Conservation (phyloP, 2,888 invertebrate genomes). For the Synanthedon myopaeformis region DNA sequence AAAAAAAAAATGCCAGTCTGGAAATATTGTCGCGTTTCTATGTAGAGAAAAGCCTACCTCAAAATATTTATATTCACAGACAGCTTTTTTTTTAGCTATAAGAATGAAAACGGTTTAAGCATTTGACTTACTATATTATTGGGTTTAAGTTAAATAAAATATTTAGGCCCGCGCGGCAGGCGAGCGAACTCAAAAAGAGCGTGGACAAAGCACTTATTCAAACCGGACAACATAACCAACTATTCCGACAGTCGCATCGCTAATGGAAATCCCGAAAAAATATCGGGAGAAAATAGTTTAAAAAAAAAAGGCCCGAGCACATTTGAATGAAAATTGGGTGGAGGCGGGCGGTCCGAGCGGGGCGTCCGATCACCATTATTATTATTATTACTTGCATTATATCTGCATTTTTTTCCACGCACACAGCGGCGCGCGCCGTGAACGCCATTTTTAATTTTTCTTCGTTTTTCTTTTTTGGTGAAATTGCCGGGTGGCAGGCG, state of each 20-base stretch:
- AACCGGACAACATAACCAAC: conserved; percentile 34
- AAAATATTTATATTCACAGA: too few relatives aligned
- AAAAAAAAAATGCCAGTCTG: too few relatives aligned
- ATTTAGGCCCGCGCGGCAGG: conserved; percentile 16
- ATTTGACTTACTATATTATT: too few relatives aligned
- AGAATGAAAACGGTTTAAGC: conserved; percentile 7
- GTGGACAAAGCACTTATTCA: conserved; percentile 33
- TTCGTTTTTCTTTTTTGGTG: conserved; percentile 58
- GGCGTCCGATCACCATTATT: conserved; percentile 64
- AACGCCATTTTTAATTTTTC: conserved; percentile 61
- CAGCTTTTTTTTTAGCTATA: conserved; percentile 1
- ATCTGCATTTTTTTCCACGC: conserved; percentile 66
- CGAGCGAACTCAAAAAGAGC: conserved; percentile 23
- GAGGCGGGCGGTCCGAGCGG: conserved; percentile 41
- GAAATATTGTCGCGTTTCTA: too few relatives aligned
- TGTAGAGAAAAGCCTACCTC: too few relatives aligned
- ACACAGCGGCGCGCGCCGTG: conserved; percentile 37
- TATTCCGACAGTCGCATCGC: conserved; percentile 49
- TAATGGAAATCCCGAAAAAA: conserved; percentile 68
- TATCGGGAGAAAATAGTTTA: conserved; percentile 54
- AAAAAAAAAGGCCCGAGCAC: conserved; percentile 48
- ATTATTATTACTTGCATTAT: conserved; percentile 70
- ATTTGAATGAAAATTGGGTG: conserved; percentile 69
- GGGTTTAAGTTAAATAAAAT: conserved; percentile 42
- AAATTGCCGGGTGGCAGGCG: conserved; percentile 34